Evolutionary conservation across 53 echinoderm and acorn worm genomes (phyloP), one percentile per base, ranked within the genome.

Genomic region (Echinometra lucunter): DNA sequence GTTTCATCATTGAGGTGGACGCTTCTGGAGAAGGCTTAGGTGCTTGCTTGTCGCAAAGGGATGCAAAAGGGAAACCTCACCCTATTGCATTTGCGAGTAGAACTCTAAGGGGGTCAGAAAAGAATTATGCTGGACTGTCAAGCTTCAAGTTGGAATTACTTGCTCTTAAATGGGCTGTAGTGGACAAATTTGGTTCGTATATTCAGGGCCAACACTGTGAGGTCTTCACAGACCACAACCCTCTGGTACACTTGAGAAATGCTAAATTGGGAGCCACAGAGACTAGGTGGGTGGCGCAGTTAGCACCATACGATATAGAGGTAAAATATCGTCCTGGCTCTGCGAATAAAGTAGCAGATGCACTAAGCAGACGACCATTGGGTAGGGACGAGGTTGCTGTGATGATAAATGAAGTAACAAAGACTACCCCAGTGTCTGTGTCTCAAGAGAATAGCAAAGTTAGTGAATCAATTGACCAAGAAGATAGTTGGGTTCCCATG

Each of bases 111-210:
- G 95, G 91, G 6, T 37, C 95, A 63, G 95, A 95, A 44, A 85
- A 92, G 70, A 80, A 56, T 18, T 95, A 96, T 45, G 47, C 89
- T 10, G 93, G 95, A 44, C 44, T 95, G 16, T 95, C 95, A 1
- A 96, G 97, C 34, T 96, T 96, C 44, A 95, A 95, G 58, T 34
- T 70, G 5, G 95, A 95, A 44, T 66, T 95, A 15, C 83, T 95
- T 12, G 95, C 42, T 18, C 91, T 95, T 9, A 95, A 95, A 44
- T 92, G 95, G 92, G 95, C 92, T 37, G 92, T 81, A 3, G 44
- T 92, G 1, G 95, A 95, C 47, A 95, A 92, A 63, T 95, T 95
- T 83, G 66, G 95, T 69, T 70, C 90, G 27, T 95, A 95, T 66
- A 56, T 95, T 23, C 91, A 85, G 87, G 87, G 87, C 6, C 45